Conservation (phyloP, 2,888 invertebrate genomes). For the Chrysolina americana region DNA sequence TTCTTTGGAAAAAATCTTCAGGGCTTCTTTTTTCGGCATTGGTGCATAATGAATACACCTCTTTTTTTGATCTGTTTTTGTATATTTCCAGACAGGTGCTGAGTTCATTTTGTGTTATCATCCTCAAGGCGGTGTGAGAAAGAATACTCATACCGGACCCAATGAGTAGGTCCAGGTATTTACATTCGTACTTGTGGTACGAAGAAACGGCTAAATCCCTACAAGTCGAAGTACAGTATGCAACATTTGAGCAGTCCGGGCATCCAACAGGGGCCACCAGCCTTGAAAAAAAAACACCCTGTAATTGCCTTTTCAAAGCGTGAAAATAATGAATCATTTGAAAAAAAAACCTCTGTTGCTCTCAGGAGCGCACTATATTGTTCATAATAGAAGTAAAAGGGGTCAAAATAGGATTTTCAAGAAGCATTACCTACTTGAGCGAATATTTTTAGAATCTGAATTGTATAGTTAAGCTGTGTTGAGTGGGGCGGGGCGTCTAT, state of each 20-base stretch:
- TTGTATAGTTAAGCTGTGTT: too few species aligned
- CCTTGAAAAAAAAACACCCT: constrained; percentile 63
- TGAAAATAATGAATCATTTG: too few species aligned
- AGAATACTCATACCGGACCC: constrained; percentile 86
- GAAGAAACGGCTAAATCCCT: constrained; percentile 75
- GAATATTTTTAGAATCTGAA: too few species aligned
- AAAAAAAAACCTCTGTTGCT: too few species aligned
- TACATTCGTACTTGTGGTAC: constrained; percentile 85
- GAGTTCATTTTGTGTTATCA: constrained; percentile 80
- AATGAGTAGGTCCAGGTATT: constrained; percentile 80
- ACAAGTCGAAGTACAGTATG: constrained; percentile 81
- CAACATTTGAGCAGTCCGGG: constrained; percentile 81
- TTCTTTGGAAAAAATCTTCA: constrained; percentile 81
- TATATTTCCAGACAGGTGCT: constrained; percentile 71
- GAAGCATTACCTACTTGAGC: too few species aligned
- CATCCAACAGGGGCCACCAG: constrained; percentile 80
- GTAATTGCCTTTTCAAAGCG: neutral
- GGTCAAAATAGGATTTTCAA: too few species aligned
- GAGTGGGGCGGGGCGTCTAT: too few species aligned
- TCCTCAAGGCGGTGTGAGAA: constrained; percentile 81
- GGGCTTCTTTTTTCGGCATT: constrained; percentile 76
- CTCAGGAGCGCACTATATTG: too few species aligned
- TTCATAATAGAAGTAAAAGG: too few species aligned
- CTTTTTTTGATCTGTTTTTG: constrained; percentile 69
- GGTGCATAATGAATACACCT: constrained; percentile 76